phyloP scores from a whole-genome alignment of 1,140 invertebrate genomes.

The Diabrotica virgifera region DNA sequence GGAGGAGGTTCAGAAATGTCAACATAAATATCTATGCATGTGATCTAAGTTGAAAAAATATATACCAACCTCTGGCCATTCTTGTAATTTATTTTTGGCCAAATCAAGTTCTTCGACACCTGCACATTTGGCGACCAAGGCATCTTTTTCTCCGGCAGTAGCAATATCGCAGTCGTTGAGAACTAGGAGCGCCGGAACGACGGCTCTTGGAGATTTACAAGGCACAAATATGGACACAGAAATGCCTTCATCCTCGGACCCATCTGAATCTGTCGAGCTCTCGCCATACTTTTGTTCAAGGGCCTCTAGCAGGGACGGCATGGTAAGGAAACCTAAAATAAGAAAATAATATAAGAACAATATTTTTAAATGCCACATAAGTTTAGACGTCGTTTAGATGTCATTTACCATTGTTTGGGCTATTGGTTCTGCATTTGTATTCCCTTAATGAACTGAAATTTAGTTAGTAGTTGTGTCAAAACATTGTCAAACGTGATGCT shows the following conservation, averaged over 20 bases:
- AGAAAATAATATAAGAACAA: not conserved
- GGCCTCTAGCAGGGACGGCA: conserved; percentile 82
- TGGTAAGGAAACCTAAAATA: conserved; percentile 45
- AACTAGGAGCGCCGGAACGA: conserved; percentile 79
- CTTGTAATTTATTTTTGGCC: conserved; percentile 81
- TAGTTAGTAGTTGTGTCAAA: too few relatives aligned
- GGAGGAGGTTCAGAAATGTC: too few relatives aligned
- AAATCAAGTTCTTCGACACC: conserved; percentile 86
- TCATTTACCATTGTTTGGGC: too few relatives aligned
- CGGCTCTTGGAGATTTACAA: conserved; percentile 70
- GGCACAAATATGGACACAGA: conserved; percentile 79
- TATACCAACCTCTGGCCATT: conserved; percentile 74
- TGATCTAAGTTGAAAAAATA: not conserved
- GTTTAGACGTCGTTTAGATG: too few relatives aligned
- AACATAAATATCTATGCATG: too few relatives aligned
- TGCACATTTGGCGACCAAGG: conserved; percentile 75
- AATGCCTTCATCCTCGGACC: conserved; percentile 56
- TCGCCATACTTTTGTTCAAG: conserved; percentile 78
- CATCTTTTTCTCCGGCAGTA: conserved; percentile 75
- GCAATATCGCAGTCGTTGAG: conserved; percentile 88
- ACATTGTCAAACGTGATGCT: too few relatives aligned
- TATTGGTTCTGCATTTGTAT: too few relatives aligned
- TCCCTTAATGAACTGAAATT: too few relatives aligned
- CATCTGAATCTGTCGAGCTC: conserved; percentile 56
- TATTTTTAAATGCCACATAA: not conserved